Evolutionary conservation across 2,113 vertebrate species (phyloP), one percentile per base, ranked within the genome.

Genomic region (Corydoras sp.): DNA sequence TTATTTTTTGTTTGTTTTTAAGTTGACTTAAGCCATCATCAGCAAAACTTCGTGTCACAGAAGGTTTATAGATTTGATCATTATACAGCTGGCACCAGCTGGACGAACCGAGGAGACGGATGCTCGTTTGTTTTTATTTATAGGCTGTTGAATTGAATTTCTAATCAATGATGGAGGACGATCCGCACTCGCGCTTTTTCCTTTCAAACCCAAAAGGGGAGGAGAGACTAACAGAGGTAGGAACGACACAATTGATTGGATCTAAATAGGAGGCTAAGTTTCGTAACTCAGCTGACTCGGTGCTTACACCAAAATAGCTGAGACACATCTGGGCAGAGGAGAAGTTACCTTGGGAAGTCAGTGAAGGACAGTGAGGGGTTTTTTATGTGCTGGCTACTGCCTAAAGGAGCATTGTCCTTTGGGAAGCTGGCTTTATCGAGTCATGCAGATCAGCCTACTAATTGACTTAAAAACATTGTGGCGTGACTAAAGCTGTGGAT

Each of bases 131-230:
- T 84, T 85, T 83, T 79, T 80, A 80, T 84, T 78, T 83, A 83
- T 81, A 78, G 82, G 85, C 81, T 85, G 72, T 84, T 85, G 80
- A 83, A 83, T 85, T 84, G 81, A 85, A 85, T 87, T 85, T 86
- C 81, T 86, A 75, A 84, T 86, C 82, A 85, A 84, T 85, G 76
- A 59, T 58, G 53, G 76, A 82, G 80, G 78, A 80, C 76, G 66
- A 65, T 59, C 77, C 54, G 35, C 73, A 63, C 81, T 73, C 58
- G 71, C 50, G 54, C 73, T 59, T 77, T 24, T 73, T 73, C 56
- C 53, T 74, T 76, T 82, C 63, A 76, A 76, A 74, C 58, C 48
- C 4, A 43, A 73, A 68, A 66, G 15, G 65, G 58, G 65, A 56
- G 62, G 69, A 71, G 51, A 63, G 50, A 64, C 53, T 15, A 48